Percentiles rank a stretch among this genome's conserved stretches.
Conservation (phyloP, 2,113 vertebrate genomes). For the Turdus rufiventris region DNA sequence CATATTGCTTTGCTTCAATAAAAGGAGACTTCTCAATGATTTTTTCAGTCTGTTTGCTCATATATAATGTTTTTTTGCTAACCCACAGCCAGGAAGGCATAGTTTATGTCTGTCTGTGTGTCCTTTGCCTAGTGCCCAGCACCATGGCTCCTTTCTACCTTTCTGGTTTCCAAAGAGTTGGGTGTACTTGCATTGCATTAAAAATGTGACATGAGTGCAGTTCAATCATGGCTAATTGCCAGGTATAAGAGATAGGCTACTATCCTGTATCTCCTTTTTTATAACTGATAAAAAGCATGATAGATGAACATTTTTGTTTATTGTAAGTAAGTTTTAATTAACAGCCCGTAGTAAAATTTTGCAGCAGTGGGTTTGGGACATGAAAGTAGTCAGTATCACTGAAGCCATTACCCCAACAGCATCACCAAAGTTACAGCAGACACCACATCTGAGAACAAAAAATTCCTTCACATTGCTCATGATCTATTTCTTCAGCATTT, state of each 20-base stretch:
- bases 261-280: not conserved
- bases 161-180: not conserved
- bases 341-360: not conserved
- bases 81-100: not conserved
- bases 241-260: not conserved
- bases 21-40: not conserved
- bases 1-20: not conserved
- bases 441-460: not conserved
- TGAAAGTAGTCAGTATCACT: not conserved
- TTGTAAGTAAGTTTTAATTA: not conserved
- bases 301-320: not conserved
- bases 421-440: not conserved
- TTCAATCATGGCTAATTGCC: not conserved
- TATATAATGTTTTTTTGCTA: not conserved
- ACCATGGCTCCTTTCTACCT: too few species aligned
- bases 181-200: not conserved
- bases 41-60: not conserved
- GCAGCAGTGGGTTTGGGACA: not conserved
- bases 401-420: not conserved
- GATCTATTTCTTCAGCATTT: not conserved
- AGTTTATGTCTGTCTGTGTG: not conserved
- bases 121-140: not conserved
- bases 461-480: not conserved
- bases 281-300: not conserved
- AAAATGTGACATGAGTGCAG: not conserved